These are phyloP conservation scores for Serripes groenlandicus DNA, from an alignment of 2,888 invertebrate species.

Conservation along the genomic window DNA sequence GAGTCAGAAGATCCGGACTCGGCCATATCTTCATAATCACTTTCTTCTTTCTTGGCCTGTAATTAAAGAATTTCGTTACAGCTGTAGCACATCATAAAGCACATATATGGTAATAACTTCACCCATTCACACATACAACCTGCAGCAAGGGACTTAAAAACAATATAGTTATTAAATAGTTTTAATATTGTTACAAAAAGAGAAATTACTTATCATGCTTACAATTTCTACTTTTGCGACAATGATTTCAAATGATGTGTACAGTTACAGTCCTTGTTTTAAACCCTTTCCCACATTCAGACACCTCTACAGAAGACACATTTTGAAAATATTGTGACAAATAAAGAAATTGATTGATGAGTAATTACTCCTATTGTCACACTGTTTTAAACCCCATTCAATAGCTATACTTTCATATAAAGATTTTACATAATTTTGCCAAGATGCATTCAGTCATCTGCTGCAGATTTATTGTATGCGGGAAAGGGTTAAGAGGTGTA, in stretches of 20 bases:
- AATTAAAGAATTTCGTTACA: background rate
- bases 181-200: background rate
- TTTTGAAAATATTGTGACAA: background rate
- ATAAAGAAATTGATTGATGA: background rate
- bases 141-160: too few species aligned
- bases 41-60: conserved; percentile 84
- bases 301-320: background rate
- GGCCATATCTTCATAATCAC: conserved; percentile 81
- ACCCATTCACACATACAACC: too few species aligned
- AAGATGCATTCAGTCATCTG: background rate
- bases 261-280: too few species aligned
- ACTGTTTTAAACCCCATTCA: background rate
- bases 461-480: background rate
- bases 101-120: too few species aligned
- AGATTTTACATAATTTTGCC: too few species aligned
- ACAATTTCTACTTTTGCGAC: background rate
- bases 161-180: too few species aligned
- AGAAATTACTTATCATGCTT: background rate
- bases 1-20: conserved; percentile 40
- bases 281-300: background rate
- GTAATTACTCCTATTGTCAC: background rate
- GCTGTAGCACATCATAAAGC: too few species aligned
- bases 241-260: background rate
- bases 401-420: background rate
- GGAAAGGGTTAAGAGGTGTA: background rate